Conservation (phyloP, 2,797 vertebrate genomes). For the Premnoplex brunnescens region DNA sequence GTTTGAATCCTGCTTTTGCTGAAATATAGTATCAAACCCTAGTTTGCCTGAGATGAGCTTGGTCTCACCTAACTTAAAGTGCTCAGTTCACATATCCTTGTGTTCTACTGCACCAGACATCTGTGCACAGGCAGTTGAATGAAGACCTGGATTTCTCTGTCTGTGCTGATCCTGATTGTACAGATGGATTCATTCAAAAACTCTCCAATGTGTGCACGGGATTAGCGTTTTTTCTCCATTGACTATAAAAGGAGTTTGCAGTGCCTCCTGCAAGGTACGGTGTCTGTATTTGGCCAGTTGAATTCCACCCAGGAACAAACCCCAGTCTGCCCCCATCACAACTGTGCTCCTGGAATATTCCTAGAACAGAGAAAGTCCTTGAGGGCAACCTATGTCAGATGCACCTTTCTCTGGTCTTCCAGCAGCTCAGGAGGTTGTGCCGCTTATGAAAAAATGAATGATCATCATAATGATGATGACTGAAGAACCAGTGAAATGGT, state of each 20-base stretch:
- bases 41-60: not conserved
- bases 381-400: not conserved
- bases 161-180: not conserved
- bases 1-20: not conserved
- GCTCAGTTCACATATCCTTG: not conserved
- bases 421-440: not conserved
- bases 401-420: not conserved
- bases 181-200: not conserved
- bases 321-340: rapidly evolving
- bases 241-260: not conserved
- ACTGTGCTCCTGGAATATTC: not conserved
- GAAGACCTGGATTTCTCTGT: not conserved
- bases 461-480: not conserved
- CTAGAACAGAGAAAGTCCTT: not conserved
- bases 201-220: not conserved
- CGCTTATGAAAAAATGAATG: not conserved
- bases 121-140: not conserved
- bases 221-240: not conserved
- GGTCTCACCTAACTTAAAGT: not conserved
- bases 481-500: not conserved
- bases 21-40: not conserved
- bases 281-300: not conserved
- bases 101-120: not conserved
- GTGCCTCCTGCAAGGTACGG: not conserved
- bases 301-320: no score